Evolutionary conservation across 2,113 vertebrate genomes (phyloP).

Genomic region (Bungarus multicinctus): DNA sequence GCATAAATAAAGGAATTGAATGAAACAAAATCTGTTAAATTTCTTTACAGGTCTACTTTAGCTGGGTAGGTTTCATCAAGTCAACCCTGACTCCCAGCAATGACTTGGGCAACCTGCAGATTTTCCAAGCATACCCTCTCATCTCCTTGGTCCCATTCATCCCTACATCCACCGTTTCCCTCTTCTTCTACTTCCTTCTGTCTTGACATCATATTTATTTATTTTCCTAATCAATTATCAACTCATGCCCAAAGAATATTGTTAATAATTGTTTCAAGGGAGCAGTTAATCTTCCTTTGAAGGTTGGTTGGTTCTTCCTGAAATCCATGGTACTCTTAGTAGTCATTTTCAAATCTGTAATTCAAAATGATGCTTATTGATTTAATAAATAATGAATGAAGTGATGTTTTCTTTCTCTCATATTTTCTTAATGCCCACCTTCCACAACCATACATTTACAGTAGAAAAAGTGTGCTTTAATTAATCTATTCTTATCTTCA

Average conservation of each 20-base stretch:
- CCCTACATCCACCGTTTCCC: background rate
- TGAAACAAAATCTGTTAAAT: background rate
- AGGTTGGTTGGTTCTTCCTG: background rate
- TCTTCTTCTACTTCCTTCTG: background rate
- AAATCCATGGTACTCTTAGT: background rate
- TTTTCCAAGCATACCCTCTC: background rate
- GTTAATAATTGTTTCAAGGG: background rate
- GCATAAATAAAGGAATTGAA: background rate
- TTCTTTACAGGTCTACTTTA: background rate
- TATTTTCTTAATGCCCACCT: background rate
- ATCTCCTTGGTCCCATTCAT: background rate
- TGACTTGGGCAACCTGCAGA: background rate
- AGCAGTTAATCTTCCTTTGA: background rate
- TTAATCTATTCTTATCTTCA: background rate
- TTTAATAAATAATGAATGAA: background rate
- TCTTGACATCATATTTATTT: background rate
- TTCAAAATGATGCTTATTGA: background rate
- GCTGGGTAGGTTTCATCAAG: background rate
- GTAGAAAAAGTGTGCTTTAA: background rate
- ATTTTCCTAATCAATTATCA: background rate
- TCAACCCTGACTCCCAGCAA: background rate
- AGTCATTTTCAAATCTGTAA: background rate
- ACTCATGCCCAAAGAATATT: background rate
- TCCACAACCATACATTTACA: background rate
- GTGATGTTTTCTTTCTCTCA: background rate